Evolutionary conservation across 2,888 invertebrate species (phyloP), one percentile per base, ranked within the genome.

Genomic region (Pyrocoelia pectoralis): DNA sequence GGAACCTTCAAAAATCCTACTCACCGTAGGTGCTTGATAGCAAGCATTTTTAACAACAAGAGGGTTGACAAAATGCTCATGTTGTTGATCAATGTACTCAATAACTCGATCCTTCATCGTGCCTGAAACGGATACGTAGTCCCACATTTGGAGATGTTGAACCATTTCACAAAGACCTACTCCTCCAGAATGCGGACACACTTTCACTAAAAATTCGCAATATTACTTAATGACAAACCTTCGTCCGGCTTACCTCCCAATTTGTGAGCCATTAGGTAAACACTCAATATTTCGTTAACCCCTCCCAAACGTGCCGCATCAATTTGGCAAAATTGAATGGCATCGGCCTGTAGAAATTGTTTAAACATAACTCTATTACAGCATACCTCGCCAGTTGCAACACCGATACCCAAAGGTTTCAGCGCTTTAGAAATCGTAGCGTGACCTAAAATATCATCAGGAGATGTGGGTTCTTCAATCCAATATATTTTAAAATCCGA

Each of bases 181-280:
- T 5, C 96, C 97, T n/a, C 96, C 97, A 62, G 95, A 95, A 83
- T 97, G 96, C 0, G 97, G 96, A 77, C 95, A 95, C 1, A 97
- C 94, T 74, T 94, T 94, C 12, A 95, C 95, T 15, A 41, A 46
- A 63, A 64, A 48, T 4, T 19, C 24, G 6, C 6, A 24, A 24
- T 5, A 24, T 24, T 6, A 24, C 4, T 6, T 24, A 24, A 5
- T 24, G 24, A n/a, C 10, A 33, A 61, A 33, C 49, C 54, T 49
- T 10, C 12, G 4, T 12, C 13, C 3, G 3, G 13, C 13, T 4
- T 79, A 94, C 94, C 90, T 76, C 89, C 87, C 29, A 91, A 83
- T 82, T 95, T 95, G 18, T 89, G 86, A 1, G 96, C 95, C 94
- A 97, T 93, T 4, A 97, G 84, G 75, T 95, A 93, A 10, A 96